Evolutionary conservation across 2,797 vertebrate genomes (phyloP).

Genomic region (Lagodon rhomboides): DNA sequence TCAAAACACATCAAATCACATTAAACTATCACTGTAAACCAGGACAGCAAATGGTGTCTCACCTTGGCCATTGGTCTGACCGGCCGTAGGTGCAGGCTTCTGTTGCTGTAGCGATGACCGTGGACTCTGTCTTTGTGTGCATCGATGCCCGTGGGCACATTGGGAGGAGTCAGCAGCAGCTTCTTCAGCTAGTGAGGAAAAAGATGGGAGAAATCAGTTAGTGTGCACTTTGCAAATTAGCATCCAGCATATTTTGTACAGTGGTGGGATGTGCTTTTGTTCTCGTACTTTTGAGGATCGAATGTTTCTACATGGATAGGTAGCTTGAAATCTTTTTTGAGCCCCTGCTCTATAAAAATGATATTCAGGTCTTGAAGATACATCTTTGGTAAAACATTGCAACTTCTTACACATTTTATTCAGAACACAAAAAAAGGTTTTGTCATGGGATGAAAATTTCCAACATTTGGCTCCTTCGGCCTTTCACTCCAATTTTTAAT

Average conservation of each 20-base stretch:
- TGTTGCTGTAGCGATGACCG: conserved; percentile 84
- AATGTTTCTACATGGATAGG: too few relatives aligned
- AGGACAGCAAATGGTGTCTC: conserved; percentile 34
- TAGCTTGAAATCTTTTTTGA: neutral
- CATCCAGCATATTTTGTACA: neutral
- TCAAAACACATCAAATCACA: neutral
- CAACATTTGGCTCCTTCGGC: conserved; percentile 9
- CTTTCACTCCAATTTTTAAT: conserved; percentile 42
- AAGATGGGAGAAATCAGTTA: neutral
- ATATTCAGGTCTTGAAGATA: neutral
- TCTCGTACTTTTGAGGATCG: neutral
- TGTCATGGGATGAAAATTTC: neutral
- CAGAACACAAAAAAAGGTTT: neutral
- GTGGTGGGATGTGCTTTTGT: neutral
- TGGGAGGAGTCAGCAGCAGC: conserved; percentile 94
- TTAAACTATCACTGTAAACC: neutral
- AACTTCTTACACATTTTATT: neutral
- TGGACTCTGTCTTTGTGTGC: conserved; percentile 87
- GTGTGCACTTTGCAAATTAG: neutral
- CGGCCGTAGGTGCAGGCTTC: conserved; percentile 87
- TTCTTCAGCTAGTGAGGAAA: conserved; percentile 89
- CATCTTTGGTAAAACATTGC: neutral
- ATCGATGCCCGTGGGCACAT: conserved; percentile 86
- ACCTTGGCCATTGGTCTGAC: conserved; percentile 91
- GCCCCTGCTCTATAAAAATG: neutral